Evolutionary conservation across 2,888 invertebrate species (phyloP).

Genomic region (Drosophila formosana): DNA sequence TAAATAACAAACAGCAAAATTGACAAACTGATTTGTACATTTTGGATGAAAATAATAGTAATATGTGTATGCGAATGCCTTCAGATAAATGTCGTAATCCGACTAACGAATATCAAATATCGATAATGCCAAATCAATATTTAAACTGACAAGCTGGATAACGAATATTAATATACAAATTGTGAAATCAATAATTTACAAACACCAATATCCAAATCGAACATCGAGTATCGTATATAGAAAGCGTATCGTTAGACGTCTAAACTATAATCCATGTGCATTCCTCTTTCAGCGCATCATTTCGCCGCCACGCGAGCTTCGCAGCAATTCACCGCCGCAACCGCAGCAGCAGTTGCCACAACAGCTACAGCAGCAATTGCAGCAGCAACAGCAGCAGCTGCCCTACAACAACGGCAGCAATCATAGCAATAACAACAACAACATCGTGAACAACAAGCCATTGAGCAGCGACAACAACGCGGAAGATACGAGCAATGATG

Average conservation of each 20-base stretch:
- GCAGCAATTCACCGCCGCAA: conserved; percentile 77
- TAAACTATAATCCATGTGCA: background rate
- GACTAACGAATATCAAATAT: no score
- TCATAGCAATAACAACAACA: conserved; percentile 57
- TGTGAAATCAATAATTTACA: no score
- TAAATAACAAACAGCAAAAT: background rate
- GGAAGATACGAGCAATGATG: conserved; percentile 85
- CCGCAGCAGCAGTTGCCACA: conserved; percentile 59
- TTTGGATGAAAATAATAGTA: no score
- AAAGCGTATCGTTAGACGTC: background rate
- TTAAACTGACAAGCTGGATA: no score
- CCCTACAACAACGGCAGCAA: conserved; percentile 50
- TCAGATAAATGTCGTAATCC: no score
- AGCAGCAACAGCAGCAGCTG: conserved; percentile 58
- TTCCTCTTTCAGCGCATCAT: conserved; percentile 76
- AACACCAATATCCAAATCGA: no score
- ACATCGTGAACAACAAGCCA: conserved; percentile 48
- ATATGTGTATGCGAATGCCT: no score
- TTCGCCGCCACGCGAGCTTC: conserved; percentile 81
- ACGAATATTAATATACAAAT: no score
- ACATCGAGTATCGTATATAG: background rate
- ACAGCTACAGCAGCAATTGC: conserved; percentile 57
- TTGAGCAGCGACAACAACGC: conserved; percentile 82
- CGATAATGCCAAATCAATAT: no score
- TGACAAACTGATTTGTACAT: no score